Base-by-base conservation (phyloP, 1,140 invertebrate genomes). In the Probaryconus sp. region DNA sequence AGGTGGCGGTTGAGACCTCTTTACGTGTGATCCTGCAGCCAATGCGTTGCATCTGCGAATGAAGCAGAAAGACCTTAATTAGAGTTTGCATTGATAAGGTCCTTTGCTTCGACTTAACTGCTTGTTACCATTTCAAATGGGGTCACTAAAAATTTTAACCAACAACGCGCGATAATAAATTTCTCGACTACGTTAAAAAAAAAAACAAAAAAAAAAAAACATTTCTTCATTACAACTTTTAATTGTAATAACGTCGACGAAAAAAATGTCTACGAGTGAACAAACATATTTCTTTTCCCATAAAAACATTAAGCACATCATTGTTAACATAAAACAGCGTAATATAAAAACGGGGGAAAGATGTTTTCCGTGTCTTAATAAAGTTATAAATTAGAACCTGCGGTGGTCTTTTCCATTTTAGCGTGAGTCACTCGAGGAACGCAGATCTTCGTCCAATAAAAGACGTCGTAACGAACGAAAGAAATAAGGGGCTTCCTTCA, bases 11-110 rank as follows among this genome's bases (percentile, higher is more conserved):
- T 5, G 50, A 47, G 30, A 51, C 14, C 31, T 30, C 50, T 47
- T 65, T 65, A 65, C 24, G 21, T 31, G 31, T 43, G 61, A 65
- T 31, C 47, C 43, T 48, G 48, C 24, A 17, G 14, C 9, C 20
- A 28, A 6, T 13, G 18, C 5, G 30, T 45, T 53, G 48, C 18
- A n/a, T 16, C 30, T 31, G 18, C 42, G 24, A 55, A 50, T 47
- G 50, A 42, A 53, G 21, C 47, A 56, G 43, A 38, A 40, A 26
- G 47, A 42, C 50, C 56, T 67, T 67, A 67, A 67, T 67, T 56
- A 42, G 33, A 56, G 35, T 16, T 24, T n/a, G n/a, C 20, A 56
- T 67, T 65, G 30, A 10, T 51, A 51, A 58, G 28, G 47, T 60
- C 20, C 20, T 18, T 38, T 43, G 13, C 11, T 5, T 26, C 21